Evolutionary conservation across 2,797 vertebrate species (phyloP).

Genomic region (Arctocebus calabarensis): DNA sequence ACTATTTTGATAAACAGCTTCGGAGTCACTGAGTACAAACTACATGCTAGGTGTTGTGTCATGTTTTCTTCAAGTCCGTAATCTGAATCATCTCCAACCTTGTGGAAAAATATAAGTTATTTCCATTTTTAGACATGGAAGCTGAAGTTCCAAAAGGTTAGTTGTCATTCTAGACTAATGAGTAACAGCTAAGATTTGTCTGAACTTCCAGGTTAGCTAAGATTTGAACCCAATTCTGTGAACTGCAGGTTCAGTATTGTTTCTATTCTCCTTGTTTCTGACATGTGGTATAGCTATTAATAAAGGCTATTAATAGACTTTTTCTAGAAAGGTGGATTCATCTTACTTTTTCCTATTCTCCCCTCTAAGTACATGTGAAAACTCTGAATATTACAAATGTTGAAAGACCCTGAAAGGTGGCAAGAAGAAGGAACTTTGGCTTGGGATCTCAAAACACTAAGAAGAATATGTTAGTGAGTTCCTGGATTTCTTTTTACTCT

Average conservation of each 20-base stretch:
- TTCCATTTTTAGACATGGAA: conserved; percentile 8
- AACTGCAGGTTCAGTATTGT: conserved; percentile 13
- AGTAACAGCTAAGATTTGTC: conserved; percentile 42
- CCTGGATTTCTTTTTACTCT: conserved; percentile 18
- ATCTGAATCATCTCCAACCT: conserved; percentile 34
- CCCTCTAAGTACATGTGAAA: background rate
- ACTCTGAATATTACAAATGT: background rate
- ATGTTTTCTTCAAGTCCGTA: conserved; percentile 30
- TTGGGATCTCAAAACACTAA: background rate
- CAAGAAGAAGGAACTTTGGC: background rate
- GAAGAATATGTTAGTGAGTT: background rate
- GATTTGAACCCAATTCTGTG: conserved; percentile 36
- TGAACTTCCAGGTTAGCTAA: background rate
- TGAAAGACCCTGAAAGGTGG: background rate
- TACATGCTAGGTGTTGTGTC: background rate
- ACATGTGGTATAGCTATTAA: background rate
- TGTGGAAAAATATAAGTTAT: background rate
- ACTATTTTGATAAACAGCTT: conserved; percentile 40
- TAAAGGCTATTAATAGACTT: conserved; percentile 34
- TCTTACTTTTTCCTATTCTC: conserved; percentile 5
- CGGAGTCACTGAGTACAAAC: background rate
- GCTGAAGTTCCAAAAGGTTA: conserved; percentile 46
- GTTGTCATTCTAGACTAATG: background rate
- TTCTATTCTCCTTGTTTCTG: background rate
- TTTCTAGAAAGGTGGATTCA: conserved; percentile 1